Base-by-base conservation (phyloP, 1,140 invertebrate genomes). In the Glossosoma conforme region DNA sequence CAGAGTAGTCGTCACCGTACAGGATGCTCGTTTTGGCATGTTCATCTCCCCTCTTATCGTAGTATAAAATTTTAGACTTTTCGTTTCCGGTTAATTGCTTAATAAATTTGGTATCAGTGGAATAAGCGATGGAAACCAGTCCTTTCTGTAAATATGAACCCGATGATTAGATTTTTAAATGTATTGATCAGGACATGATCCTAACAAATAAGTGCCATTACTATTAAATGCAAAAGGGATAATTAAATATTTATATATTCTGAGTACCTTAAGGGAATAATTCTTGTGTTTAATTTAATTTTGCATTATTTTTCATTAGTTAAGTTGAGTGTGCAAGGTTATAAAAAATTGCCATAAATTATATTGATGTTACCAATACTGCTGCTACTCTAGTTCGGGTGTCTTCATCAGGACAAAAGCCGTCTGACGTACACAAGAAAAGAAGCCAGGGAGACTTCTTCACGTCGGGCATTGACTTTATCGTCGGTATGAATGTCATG, bases 341-440 rank as follows among this genome's bases (percentile, higher is more conserved):
- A 19, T 52, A 6, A 45, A 51, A 53, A 37, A 38, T 42, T 42
- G 17, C 9, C 48, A 44, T 47, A 32, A 18, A 17, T n/a, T 21
- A 15, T 38, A 52, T n/a, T 42, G 33, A 19, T 56, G 49, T 74
- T 70, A 85, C 83, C 70, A 86, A 70, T 58, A 80, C 79, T 2
- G 80, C 77, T 42, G 81, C 75, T 24, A 85, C 60, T 72, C 83
- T 84, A 10, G 75, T 63, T 51, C 68, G 67, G n/a, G 77, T 77
- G 43, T 75, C 66, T 9, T 62, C 56, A 35, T 72, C 69, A 20
- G 78, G 74, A 64, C 82, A 84, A 48, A 77, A 67, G 56, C 64
- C 62, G 33, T 65, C 64, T 50, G 76, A 74, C 25, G 68, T 62
- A 62, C 67, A 72, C 15, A 79, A 66, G 56, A 77, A 69, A 38